Conservation (phyloP, 2,888 invertebrate genomes). For the Penaeus monodon region DNA sequence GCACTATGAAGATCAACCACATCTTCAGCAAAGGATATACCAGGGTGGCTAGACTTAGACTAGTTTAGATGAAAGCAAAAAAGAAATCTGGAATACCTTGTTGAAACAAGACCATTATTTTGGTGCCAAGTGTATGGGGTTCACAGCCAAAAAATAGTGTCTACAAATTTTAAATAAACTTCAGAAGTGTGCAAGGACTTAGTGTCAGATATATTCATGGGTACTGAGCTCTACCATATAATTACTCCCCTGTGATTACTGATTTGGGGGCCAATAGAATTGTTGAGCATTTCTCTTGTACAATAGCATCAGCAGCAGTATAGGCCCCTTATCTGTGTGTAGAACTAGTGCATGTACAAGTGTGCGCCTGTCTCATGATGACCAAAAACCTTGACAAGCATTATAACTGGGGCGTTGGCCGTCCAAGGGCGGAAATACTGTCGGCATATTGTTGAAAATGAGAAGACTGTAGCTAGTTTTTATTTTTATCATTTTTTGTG, state of each 20-base stretch:
- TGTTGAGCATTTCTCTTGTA: conserved; percentile 42
- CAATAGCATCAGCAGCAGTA: conserved; percentile 34
- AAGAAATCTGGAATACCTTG: conserved; percentile 21
- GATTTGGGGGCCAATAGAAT: conserved; percentile 54
- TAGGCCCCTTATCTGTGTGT: conserved; percentile 57
- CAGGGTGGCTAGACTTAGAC: conserved; percentile 37
- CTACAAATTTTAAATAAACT: conserved; percentile 38
- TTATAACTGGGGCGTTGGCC: conserved; percentile 45
- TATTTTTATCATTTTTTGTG: conserved; percentile 25
- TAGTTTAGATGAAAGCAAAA: conserved; percentile 21
- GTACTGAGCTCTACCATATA: conserved; percentile 37
- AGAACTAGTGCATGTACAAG: conserved; percentile 56
- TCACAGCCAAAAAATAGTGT: conserved; percentile 35
- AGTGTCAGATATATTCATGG: conserved; percentile 48
- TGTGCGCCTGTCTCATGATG: conserved; percentile 50
- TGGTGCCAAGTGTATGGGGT: conserved; percentile 55
- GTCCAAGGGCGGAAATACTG: conserved; percentile 36
- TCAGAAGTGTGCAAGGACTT: conserved; percentile 22
- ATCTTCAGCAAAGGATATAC: conserved; percentile 16
- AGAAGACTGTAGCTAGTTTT: conserved; percentile 43
- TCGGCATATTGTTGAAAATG: conserved; percentile 52
- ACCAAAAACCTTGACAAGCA: conserved; percentile 42
- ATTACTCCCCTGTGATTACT: conserved; percentile 55
- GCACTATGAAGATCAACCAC: conserved; percentile 6
- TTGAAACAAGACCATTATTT: conserved; percentile 30